These are phyloP conservation scores for Cirrhinus mrigala DNA, from an alignment of 2,797 vertebrate species.

Conservation along the genomic window DNA sequence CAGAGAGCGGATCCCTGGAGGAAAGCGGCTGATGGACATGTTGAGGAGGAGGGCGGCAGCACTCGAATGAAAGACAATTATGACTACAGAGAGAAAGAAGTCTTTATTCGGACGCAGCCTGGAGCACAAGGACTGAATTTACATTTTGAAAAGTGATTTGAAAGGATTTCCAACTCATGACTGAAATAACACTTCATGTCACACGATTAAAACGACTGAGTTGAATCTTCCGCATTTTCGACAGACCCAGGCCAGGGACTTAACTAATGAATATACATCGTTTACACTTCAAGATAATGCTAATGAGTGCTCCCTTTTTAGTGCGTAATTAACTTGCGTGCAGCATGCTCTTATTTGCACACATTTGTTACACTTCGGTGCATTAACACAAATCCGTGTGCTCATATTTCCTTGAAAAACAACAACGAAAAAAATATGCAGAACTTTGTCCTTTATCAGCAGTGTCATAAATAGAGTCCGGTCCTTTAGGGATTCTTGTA, in stretches of 20 bases:
- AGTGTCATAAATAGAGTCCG: constrained; percentile 16
- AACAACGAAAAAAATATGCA: constrained; percentile 30
- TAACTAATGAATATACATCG: constrained; percentile 53
- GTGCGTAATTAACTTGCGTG: constrained; percentile 41
- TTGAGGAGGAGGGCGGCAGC: constrained; percentile 40
- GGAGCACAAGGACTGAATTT: constrained; percentile 58
- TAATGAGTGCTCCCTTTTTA: constrained; percentile 52
- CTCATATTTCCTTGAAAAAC: constrained; percentile 32
- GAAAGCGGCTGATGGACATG: constrained; percentile 58
- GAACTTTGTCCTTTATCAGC: constrained; percentile 30
- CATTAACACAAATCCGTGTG: constrained; percentile 43
- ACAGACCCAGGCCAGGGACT: constrained; percentile 14
- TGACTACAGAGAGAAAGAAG: constrained; percentile 65
- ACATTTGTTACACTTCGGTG: constrained; percentile 40
- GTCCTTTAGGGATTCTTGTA: constrained; percentile 25
- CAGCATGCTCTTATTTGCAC: constrained; percentile 48
- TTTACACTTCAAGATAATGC: constrained; percentile 45
- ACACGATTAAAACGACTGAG: constrained; percentile 48
- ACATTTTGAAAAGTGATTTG: constrained; percentile 63
- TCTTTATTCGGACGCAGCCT: constrained; percentile 62
- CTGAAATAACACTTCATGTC: constrained; percentile 52
- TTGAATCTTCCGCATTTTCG: constrained; percentile 30
- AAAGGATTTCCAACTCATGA: constrained; percentile 50
- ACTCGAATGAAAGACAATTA: constrained; percentile 63
- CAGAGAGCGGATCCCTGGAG: constrained; percentile 60